Base-by-base conservation (phyloP, 1,140 invertebrate species). In the Popillia japonica region DNA sequence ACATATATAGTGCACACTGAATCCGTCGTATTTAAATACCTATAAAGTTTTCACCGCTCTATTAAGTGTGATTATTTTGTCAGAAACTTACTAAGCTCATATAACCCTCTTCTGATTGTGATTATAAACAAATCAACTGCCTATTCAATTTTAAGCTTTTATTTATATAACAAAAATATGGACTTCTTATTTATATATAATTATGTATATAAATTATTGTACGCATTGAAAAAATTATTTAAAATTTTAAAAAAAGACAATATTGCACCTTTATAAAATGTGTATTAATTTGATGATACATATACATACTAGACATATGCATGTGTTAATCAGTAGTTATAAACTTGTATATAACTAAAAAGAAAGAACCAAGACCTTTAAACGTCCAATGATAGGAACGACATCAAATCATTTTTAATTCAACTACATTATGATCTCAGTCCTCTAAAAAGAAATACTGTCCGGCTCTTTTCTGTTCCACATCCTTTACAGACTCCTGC, bases 371-470 rank as follows among this genome's bases (percentile, higher is more conserved):
- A 22, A 64, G 23, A 27, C 0, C 23, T 17, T 27, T 23, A 20
- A 64, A 27, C 23, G 22, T 0, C 3, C 3, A 22, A 23, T 27
- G 22, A 64, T 27, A 27, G 6, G 17, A 22, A 64, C 17, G 23
- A 64, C 61, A 64, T 20, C 61, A 64, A 64, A 11, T 23, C 6
- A n/a, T n/a, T n/a, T n/a, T n/a, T n/a, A n/a, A n/a, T n/a, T 11
- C 22, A 64, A 23, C 61, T 20, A 23, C 22, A 27, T 17, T 23
- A 20, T 6, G 9, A 17, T 27, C 72, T 89, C 93, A 96, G 87
- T 99, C 97, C 89, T 99, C 98, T 83, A 99, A 89, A 92, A 99
- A 99, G 92, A 99, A 99, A 88, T 96, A 99, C 88, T 99, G 98
- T 68, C 98, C 98, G 55, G 94, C 93, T 82, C 92, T 91, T 88